Evolutionary conservation across 2,797 vertebrate genomes (phyloP), one percentile per base, ranked within the genome.

Genomic region (Eulemur coronatus): DNA sequence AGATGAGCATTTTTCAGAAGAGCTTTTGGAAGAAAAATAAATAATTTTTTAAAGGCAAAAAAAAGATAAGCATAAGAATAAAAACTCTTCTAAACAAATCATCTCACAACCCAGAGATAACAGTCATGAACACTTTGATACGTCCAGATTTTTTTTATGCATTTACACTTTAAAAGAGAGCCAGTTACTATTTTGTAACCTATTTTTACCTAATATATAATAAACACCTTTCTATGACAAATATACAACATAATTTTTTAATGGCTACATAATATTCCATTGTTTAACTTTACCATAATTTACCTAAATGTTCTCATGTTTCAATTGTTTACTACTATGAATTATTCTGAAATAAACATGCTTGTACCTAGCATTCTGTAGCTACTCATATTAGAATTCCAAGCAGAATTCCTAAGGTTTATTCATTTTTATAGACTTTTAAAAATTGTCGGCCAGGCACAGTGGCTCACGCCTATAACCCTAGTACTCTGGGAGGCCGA

Each of bases 311-410:
- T 24, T 78, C 4, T 88, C 20, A 48, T 38, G 57, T 93, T 73
- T 84, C 57, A 82, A 33, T 30, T 89, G 88, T 55, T 85, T 55
- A 84, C 48, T 61, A 84, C 20, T 95, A 78, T 50, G 28, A 94
- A 93, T 46, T 94, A 93, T 88, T 80, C 59, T 94, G n/a, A 73
- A 92, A 91, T 80, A 91, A 91, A 70, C 57, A 88, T 85, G 20
- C 8, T 94, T 95, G 5, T 52, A 88, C 81, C 61, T 80, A 79
- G 52, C 94, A 65, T 20, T 90, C 65, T 76, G 6, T n/a, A 93
- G 65, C 85, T 95, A 89, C 1, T 87, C 30, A 92, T 95, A 87
- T 91, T 41, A 92, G 18, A 89, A 78, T 70, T 84, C 65, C 78
- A 94, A 67, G 75, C 24, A 79, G 63, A 88, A 79, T 78, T 82